Evolutionary conservation across 2,113 vertebrate species (phyloP), one percentile per base, ranked within the genome.

Genomic region (Atractosteus spatula): DNA sequence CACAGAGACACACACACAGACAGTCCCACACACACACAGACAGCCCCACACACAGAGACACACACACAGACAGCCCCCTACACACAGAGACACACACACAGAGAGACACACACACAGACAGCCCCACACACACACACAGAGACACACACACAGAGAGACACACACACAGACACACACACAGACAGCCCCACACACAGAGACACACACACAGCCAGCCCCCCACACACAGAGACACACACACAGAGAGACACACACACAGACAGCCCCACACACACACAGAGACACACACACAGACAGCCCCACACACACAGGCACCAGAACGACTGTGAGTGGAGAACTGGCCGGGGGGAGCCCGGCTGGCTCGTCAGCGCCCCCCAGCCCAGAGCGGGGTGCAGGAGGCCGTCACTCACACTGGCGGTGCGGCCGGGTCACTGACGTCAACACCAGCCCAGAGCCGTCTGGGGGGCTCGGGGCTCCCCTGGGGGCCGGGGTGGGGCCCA

Each of bases 371-470:
- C 17, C 17, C 17, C 17, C 17, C 17, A 29, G 17, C 17, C 17
- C 17, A 29, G 17, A 51, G 8, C 47, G 2, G 47, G 4, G 47
- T 51, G 47, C 47, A 10, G 47, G 8, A 10, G 47, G 47, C 47
- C 47, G 47, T 7, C 70, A 69, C 44, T 86, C 91, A 92, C 92
- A 92, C 91, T 92, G 79, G 89, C 83, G 80, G 83, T 79, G 85
- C 87, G 79, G 86, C 89, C 89, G 89, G 86, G 87, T 68, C 85
- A 85, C 47, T 5, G 47, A 29, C 17, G 17, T 29, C 17, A 29
- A 29, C 17, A 29, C 17, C 17, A 29, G 17, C 17, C 17, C 17
- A 29, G 17, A 29, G 17, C 17, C 17, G 82, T 85, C 87, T 86
- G 76, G 86, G 89, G 86, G 81, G 88, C 41, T 82, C 68, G 71